phyloP scores from a whole-genome alignment of 2,888 invertebrate species.

The Carterocephalus palaemon region DNA sequence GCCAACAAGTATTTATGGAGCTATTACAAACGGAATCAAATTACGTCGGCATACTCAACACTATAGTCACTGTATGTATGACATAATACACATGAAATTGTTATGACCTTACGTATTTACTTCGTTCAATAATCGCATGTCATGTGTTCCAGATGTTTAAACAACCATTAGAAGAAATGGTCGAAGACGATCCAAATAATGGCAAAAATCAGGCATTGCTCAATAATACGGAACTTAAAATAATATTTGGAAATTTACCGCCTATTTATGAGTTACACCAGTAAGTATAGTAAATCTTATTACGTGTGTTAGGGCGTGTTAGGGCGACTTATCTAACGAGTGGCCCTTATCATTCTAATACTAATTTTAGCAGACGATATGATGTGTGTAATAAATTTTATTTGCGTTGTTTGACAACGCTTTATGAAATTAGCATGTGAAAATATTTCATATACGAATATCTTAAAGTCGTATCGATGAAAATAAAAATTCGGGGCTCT shows the following conservation, averaged over 20 bases:
- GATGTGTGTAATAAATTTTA: too few relatives aligned
- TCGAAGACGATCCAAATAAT: constrained; percentile 84
- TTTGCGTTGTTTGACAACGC: too few relatives aligned
- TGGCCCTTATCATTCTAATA: too few relatives aligned
- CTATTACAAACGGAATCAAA: constrained; percentile 97
- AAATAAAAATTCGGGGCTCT: too few relatives aligned
- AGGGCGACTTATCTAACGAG: too few relatives aligned
- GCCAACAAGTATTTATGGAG: constrained; percentile 93
- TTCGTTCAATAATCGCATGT: too few relatives aligned
- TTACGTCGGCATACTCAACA: constrained; percentile 96
- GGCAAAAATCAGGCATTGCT: constrained; percentile 84
- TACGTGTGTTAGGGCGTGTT: background rate
- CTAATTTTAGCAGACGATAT: too few relatives aligned
- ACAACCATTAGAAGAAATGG: constrained; percentile 92
- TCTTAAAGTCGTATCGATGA: too few relatives aligned
- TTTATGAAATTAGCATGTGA: too few relatives aligned
- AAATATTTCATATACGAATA: too few relatives aligned
- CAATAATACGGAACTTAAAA: constrained; percentile 94
- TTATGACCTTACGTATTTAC: background rate
- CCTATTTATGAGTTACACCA: constrained; percentile 96
- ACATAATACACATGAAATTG: background rate
- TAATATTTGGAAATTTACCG: constrained; percentile 96
- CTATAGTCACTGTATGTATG: constrained; percentile 89
- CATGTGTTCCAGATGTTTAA: constrained; percentile 89
- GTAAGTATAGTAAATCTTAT: constrained; percentile 59